These are phyloP conservation scores for Parnassius smintheus DNA, from an alignment of 2,888 invertebrate species.

Conservation along the genomic window DNA sequence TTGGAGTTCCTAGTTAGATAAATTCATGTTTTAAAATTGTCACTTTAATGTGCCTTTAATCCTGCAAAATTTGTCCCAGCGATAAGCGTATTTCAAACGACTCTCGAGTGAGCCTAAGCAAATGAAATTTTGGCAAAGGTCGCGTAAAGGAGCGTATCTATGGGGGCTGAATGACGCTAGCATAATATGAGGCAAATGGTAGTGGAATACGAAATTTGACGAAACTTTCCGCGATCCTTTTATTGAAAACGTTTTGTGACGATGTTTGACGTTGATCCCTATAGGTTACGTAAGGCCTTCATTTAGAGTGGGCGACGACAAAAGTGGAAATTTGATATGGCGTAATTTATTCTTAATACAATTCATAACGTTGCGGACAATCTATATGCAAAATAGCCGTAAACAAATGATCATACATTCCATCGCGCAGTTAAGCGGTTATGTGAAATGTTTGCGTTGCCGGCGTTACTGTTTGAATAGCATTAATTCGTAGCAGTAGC, in stretches of 20 bases:
- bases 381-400: slow-evolving; percentile 65
- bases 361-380: slow-evolving; percentile 54
- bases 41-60: slow-evolving; percentile 43
- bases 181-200: slow-evolving; percentile 41
- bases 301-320: slow-evolving; percentile 33
- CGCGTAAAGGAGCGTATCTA: slow-evolving; percentile 33
- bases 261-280: slow-evolving; percentile 38
- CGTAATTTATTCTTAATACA: slow-evolving; percentile 60
- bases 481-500: slow-evolving; percentile 17
- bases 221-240: slow-evolving; percentile 38
- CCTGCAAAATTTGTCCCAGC: slow-evolving; percentile 35
- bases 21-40: slow-evolving; percentile 36
- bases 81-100: slow-evolving; percentile 59
- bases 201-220: slow-evolving; percentile 45
- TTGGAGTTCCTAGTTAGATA: slow-evolving; percentile 47
- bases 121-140: slow-evolving; percentile 50
- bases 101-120: slow-evolving; percentile 57
- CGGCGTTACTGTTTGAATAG: slow-evolving; percentile 15
- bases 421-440: slow-evolving; percentile 20
- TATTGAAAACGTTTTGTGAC: slow-evolving; percentile 40
- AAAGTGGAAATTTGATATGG: slow-evolving; percentile 41
- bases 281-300: slow-evolving; percentile 39
- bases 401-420: slow-evolving; percentile 49
- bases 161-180: slow-evolving; percentile 32
- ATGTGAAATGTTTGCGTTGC: slow-evolving; percentile 19